These are phyloP conservation scores for Aphelenchoides avenae DNA, from an alignment of 1,140 invertebrate species.

Conservation along the genomic window DNA sequence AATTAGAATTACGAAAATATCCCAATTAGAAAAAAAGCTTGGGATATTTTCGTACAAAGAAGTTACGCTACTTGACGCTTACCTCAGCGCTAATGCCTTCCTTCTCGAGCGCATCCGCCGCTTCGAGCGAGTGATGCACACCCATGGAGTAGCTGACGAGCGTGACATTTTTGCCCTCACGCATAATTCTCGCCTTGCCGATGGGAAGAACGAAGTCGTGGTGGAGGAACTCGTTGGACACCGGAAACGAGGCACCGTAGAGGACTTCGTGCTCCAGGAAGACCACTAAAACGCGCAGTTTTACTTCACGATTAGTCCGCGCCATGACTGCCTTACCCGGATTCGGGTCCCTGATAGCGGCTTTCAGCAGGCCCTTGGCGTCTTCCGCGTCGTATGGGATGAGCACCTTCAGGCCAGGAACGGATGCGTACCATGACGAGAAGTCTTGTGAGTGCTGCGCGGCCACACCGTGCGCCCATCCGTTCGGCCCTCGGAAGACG, in stretches of 20 bases:
- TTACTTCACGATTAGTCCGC: background rate
- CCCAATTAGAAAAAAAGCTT: too few relatives aligned
- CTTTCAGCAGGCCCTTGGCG: conserved; percentile 82
- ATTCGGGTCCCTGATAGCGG: conserved; percentile 77
- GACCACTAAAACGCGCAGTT: conserved; percentile 67
- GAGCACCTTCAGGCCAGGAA: conserved; percentile 85
- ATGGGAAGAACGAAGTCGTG: conserved; percentile 89
- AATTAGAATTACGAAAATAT: too few relatives aligned
- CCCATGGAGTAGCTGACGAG: conserved; percentile 83
- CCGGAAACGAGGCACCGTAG: conserved; percentile 82
- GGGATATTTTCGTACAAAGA: too few relatives aligned
- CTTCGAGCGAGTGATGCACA: conserved; percentile 78
- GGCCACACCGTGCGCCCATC: conserved; percentile 85
- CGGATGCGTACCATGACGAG: conserved; percentile 90
- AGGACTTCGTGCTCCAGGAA: conserved; percentile 92
- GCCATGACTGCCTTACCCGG: conserved; percentile 45
- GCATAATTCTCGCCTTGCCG: conserved; percentile 89
- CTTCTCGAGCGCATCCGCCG: conserved; percentile 76
- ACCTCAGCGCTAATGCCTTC: conserved; percentile 74
- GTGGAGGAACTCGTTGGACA: conserved; percentile 81
- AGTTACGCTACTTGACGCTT: conserved; percentile 3
- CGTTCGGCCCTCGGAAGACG: conserved; percentile 95
- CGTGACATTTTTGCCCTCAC: conserved; percentile 79
- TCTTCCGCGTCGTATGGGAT: conserved; percentile 91
- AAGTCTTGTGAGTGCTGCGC: conserved; percentile 99